A percentile compares a stretch with the other conserved stretches of the same genome.
Conservation (phyloP, 1,140 invertebrate species). For the Rhagoletis pomonella region DNA sequence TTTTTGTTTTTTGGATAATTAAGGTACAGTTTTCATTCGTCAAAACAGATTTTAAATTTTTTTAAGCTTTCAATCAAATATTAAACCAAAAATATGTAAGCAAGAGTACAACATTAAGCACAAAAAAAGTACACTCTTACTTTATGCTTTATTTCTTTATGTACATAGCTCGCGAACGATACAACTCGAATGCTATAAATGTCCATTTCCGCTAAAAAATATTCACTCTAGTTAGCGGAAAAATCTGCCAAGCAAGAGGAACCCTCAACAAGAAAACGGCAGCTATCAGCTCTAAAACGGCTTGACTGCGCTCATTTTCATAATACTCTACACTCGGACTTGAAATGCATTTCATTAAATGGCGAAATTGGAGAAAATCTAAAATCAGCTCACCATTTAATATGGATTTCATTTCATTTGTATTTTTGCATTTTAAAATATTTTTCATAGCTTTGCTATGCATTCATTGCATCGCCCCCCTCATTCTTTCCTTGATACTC, state of each 20-base stretch:
- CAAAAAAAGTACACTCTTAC: background rate
- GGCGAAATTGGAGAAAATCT: background rate
- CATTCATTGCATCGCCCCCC: too few species aligned
- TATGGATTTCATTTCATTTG: constrained; percentile 33
- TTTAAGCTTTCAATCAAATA: too few species aligned
- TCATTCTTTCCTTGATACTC: too few species aligned
- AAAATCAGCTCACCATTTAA: background rate
- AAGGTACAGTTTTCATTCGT: too few species aligned
- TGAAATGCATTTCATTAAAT: constrained; percentile 48
- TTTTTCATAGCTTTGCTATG: constrained; percentile 2
- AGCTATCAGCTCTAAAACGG: constrained; percentile 26
- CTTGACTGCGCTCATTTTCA: constrained; percentile 51
- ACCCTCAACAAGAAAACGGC: background rate
- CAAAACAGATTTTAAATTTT: too few species aligned
- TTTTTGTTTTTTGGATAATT: too few species aligned
- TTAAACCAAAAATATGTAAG: too few species aligned
- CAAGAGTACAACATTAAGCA: too few species aligned
- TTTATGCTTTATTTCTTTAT: background rate
- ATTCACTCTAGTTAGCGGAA: background rate
- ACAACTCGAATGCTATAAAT: constrained; percentile 22
- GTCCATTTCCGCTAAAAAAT: background rate
- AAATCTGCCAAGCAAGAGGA: background rate
- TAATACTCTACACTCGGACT: constrained; percentile 41
- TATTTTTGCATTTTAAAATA: constrained; percentile 18
- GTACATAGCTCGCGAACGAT: background rate